These are phyloP conservation scores for Holothuria glaberrima DNA, from an alignment of 35 echinoderm and acorn worm species.

Conservation along the genomic window DNA sequence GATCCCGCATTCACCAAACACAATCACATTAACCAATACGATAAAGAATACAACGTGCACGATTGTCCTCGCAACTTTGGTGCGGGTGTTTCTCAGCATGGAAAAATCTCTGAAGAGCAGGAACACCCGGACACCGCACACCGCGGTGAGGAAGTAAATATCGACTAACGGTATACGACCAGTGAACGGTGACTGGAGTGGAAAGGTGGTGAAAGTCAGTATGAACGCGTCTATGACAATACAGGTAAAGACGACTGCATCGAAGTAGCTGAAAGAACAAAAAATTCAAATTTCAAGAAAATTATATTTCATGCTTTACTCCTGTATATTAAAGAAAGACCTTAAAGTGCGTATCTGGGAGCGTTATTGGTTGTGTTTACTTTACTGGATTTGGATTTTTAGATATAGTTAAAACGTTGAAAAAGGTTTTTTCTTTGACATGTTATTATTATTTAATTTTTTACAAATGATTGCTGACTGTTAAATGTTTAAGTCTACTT, in stretches of 20 bases:
- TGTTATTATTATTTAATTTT: no score
- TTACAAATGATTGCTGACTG: no score
- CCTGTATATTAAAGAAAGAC: no score
- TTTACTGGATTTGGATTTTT: no score
- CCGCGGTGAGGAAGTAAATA: neutral
- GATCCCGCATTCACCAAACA: neutral
- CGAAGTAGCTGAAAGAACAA: conserved; percentile 43
- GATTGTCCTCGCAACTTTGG: neutral
- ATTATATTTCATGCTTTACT: no score
- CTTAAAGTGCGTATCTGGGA: no score
- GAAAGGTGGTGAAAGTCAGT: neutral
- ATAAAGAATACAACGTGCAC: conserved; percentile 29
- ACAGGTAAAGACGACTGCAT: neutral
- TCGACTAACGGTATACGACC: neutral
- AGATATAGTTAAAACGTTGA: no score
- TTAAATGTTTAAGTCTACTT: no score
- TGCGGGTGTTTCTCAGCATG: neutral
- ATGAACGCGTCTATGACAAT: conserved; percentile 12
- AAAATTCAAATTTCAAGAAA: neutral
- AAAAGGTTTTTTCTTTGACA: no score
- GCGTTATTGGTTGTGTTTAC: no score
- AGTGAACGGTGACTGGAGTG: neutral
- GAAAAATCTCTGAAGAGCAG: neutral
- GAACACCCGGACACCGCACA: conserved; percentile 27
- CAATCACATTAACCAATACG: neutral